phyloP scores from a whole-genome alignment of 2,797 vertebrate species.

The Scolopax bukidnonensis region DNA sequence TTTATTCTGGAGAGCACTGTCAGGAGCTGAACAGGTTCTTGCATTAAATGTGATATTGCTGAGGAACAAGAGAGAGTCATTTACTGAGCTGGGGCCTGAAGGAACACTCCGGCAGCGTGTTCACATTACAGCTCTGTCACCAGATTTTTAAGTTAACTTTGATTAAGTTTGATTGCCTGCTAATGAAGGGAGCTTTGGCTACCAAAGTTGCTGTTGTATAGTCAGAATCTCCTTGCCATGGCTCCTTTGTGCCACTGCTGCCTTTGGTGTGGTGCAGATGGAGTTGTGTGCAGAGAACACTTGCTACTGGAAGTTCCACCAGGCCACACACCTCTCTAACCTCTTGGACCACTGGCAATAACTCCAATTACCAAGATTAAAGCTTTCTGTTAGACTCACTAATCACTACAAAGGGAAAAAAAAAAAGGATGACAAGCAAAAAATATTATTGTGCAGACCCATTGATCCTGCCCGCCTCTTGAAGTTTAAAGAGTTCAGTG shows the following conservation, averaged over 20 bases:
- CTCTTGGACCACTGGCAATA: neutral
- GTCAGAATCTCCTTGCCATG: neutral
- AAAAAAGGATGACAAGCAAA: neutral
- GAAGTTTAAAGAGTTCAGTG: constrained; percentile 48
- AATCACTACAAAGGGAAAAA: neutral
- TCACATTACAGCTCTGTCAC: neutral
- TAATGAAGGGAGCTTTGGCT: neutral
- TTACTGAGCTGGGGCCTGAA: neutral
- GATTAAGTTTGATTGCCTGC: neutral
- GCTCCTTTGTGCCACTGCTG: neutral
- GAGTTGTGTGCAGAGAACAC: neutral
- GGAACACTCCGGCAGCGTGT: neutral
- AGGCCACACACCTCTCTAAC: neutral
- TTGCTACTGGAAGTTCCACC: neutral
- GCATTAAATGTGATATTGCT: neutral
- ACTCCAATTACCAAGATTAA: constrained; percentile 28
- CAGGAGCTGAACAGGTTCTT: neutral
- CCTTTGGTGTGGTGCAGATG: rapidly evolving
- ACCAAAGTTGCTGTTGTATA: neutral
- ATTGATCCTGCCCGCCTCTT: constrained; percentile 48
- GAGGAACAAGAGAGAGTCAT: neutral
- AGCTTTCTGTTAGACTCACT: constrained; percentile 4
- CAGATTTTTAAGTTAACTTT: neutral
- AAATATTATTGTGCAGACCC: neutral
- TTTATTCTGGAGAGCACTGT: neutral